These are phyloP conservation scores for Cylas formicarius DNA, from an alignment of 1,140 invertebrate species.

Conservation along the genomic window DNA sequence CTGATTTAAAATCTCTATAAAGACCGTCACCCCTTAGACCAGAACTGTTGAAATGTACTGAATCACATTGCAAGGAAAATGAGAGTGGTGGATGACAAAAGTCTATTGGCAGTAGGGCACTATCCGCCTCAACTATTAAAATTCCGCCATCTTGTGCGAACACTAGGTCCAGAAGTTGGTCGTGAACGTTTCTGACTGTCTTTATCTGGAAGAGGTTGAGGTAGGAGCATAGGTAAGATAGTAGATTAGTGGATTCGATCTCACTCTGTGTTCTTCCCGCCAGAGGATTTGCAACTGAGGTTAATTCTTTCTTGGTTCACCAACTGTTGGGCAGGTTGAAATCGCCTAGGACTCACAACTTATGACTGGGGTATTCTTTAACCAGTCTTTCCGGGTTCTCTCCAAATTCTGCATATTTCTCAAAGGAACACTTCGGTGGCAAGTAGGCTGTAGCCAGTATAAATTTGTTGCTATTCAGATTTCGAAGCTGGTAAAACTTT, in stretches of 20 bases:
- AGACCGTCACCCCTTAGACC: no score
- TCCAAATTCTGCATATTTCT: no score
- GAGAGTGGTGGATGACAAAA: neutral
- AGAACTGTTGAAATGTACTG: no score
- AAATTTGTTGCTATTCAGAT: constrained; percentile 1
- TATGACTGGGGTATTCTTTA: no score
- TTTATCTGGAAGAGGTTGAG: no score
- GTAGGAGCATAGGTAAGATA: constrained; percentile 1
- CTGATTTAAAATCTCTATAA: no score
- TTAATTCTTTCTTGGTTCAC: neutral
- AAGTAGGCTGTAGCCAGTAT: constrained; percentile 4
- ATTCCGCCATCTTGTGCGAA: neutral
- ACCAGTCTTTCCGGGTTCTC: no score
- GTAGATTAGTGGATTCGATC: neutral
- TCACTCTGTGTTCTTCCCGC: neutral
- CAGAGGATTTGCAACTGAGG: neutral
- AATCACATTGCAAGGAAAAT: neutral
- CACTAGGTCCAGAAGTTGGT: neutral
- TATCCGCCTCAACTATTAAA: neutral
- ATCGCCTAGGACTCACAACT: neutral
- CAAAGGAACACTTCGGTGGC: no score
- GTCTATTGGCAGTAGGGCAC: no score
- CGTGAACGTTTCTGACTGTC: neutral
- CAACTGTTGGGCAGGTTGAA: constrained; percentile 8
- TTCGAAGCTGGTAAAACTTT: neutral